phyloP scores from a whole-genome alignment of 1,140 invertebrate genomes.

The Eupristina koningsbergeri region DNA sequence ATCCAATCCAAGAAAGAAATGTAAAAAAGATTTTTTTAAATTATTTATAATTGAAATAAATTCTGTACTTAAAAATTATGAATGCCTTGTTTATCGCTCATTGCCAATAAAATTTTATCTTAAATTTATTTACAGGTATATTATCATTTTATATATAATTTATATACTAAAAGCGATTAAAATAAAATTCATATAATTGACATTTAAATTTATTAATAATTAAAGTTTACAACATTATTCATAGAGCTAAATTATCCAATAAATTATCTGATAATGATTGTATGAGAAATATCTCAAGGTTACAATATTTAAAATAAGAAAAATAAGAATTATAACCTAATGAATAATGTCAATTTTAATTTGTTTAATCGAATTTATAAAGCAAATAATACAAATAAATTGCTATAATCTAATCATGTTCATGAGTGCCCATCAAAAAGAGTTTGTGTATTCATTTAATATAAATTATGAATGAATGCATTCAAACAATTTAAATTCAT shows the following conservation, averaged over 20 bases:
- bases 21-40: background rate
- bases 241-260: background rate
- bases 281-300: background rate
- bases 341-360: background rate
- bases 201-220: slow-evolving; percentile 5
- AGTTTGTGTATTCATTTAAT: background rate
- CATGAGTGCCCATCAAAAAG: background rate
- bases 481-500: no score
- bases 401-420: background rate
- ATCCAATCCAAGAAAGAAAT: slow-evolving; percentile 20
- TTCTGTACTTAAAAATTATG: background rate
- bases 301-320: background rate
- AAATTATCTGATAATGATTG: background rate
- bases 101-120: background rate
- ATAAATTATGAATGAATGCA: slow-evolving; percentile 14
- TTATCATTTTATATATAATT: background rate
- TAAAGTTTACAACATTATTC: background rate
- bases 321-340: background rate
- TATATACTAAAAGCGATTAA: background rate
- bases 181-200: background rate
- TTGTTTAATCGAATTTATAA: background rate
- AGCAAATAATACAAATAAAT: background rate
- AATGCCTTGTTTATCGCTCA: slow-evolving; percentile 17
- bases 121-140: background rate
- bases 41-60: slow-evolving; percentile 22